A percentile compares a stretch with the other conserved stretches of the same genome.
phyloP scores from a whole-genome alignment of 1,140 invertebrate species.

The Drosophila serrata region DNA sequence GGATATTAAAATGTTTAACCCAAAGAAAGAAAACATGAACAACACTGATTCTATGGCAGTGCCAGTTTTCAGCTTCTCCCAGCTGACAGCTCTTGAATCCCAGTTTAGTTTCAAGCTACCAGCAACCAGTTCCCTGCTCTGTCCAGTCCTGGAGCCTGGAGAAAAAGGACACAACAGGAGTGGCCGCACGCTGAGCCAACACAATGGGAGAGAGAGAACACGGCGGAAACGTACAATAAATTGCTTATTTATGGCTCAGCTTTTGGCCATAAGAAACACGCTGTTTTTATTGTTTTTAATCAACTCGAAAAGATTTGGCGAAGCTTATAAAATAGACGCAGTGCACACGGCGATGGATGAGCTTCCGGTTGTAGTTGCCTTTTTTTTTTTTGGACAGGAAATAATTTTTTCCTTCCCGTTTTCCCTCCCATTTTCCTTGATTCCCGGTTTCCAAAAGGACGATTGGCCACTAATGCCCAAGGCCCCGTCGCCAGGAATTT shows the following conservation, averaged over 20 bases:
- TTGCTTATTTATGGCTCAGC: slow-evolving; percentile 83
- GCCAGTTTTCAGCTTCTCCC: slow-evolving; percentile 7
- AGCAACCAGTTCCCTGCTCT: neutral
- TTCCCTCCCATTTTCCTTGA: neutral
- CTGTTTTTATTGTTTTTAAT: slow-evolving; percentile 84
- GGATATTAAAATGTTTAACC: neutral
- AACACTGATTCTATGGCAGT: slow-evolving; percentile 6
- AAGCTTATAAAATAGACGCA: slow-evolving; percentile 82
- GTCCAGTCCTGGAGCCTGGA: slow-evolving; percentile 35
- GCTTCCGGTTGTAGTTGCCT: slow-evolving; percentile 62
- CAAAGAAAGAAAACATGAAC: neutral
- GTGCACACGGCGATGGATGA: slow-evolving; percentile 70
- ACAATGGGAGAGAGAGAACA: slow-evolving; percentile 77
- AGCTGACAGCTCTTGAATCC: slow-evolving; percentile 34
- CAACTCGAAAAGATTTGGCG: slow-evolving; percentile 81
- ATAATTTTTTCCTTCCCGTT: slow-evolving; percentile 66
- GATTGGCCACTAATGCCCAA: slow-evolving; percentile 53
- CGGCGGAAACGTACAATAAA: slow-evolving; percentile 83
- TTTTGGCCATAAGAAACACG: slow-evolving; percentile 81
- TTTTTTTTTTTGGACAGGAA: slow-evolving; percentile 65
- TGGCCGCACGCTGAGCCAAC: slow-evolving; percentile 56
- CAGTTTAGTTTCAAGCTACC: slow-evolving; percentile 11
- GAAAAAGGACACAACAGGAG: slow-evolving; percentile 32
- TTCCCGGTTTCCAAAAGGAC: slow-evolving; percentile 14
- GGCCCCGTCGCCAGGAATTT: slow-evolving; percentile 35